phyloP scores from a whole-genome alignment of 2,888 invertebrate species.

The Dendrolimus houi region DNA sequence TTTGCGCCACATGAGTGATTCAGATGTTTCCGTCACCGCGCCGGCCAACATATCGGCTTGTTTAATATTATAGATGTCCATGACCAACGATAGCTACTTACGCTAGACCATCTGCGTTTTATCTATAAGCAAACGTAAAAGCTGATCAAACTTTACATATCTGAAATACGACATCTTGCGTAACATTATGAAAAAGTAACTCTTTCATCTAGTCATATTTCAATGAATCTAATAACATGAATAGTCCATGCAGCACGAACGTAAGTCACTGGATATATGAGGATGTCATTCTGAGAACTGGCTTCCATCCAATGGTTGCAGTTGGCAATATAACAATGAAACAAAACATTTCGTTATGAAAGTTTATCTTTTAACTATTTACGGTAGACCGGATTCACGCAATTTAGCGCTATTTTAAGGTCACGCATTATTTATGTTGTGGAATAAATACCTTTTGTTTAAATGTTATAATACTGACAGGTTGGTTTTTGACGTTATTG shows the following conservation, averaged over 20 bases:
- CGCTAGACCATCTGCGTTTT: not conserved
- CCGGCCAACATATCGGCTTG: no score
- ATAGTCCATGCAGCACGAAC: not conserved
- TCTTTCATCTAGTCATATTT: not conserved
- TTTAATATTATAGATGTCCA: no score
- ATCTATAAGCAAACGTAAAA: not conserved
- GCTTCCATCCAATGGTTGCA: constrained; percentile 2
- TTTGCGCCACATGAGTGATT: no score
- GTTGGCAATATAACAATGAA: constrained; percentile 2
- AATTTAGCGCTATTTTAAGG: no score
- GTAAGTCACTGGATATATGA: not conserved
- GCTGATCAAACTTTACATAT: not conserved
- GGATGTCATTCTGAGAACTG: constrained; percentile 1
- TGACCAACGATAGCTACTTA: not conserved
- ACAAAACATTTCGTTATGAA: not conserved
- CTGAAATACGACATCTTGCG: not conserved
- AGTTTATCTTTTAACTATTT: not conserved
- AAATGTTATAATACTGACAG: no score
- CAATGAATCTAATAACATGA: not conserved
- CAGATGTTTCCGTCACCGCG: no score
- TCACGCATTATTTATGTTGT: no score
- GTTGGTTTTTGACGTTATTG: no score
- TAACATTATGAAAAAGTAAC: not conserved
- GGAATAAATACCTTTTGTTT: no score
- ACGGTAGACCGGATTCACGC: not conserved